Conservation (phyloP, 1,140 invertebrate species). For the Fopius arisanus region DNA sequence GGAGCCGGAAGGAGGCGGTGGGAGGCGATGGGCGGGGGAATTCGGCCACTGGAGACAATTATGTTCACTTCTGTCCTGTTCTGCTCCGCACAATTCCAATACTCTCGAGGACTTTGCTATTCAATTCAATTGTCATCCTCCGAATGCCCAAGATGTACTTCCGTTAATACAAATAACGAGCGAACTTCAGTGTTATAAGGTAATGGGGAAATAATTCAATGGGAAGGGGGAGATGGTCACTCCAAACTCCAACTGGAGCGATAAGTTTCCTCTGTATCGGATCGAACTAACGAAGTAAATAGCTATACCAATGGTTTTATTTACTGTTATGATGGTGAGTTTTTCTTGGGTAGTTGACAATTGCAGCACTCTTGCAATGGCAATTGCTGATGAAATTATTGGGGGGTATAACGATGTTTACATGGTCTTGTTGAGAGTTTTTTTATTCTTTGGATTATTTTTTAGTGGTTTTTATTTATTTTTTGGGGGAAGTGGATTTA, state of each 20-base stretch:
- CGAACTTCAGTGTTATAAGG: background rate
- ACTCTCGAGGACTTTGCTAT: background rate
- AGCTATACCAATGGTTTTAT: background rate
- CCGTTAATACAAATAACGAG: slow-evolving; percentile 5
- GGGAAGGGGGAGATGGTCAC: background rate
- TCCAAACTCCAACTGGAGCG: background rate
- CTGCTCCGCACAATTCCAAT: background rate
- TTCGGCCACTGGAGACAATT: background rate
- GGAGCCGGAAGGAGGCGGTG: background rate
- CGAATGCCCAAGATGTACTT: background rate
- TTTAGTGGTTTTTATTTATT: background rate
- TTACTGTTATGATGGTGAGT: background rate
- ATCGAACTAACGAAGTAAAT: slow-evolving; percentile 6
- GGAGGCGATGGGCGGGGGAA: background rate
- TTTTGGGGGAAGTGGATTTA: background rate
- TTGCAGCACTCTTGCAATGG: background rate
- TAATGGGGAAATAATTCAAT: slow-evolving; percentile 1
- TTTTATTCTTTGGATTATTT: background rate
- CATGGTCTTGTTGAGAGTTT: background rate
- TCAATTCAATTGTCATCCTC: slow-evolving; percentile 1
- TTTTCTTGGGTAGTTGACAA: background rate
- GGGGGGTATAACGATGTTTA: background rate
- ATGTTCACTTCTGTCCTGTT: background rate
- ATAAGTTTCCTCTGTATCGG: background rate
- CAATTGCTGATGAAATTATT: background rate